These are phyloP conservation scores for Pituophis catenifer DNA, from an alignment of 2,113 vertebrate genomes.

Conservation along the genomic window DNA sequence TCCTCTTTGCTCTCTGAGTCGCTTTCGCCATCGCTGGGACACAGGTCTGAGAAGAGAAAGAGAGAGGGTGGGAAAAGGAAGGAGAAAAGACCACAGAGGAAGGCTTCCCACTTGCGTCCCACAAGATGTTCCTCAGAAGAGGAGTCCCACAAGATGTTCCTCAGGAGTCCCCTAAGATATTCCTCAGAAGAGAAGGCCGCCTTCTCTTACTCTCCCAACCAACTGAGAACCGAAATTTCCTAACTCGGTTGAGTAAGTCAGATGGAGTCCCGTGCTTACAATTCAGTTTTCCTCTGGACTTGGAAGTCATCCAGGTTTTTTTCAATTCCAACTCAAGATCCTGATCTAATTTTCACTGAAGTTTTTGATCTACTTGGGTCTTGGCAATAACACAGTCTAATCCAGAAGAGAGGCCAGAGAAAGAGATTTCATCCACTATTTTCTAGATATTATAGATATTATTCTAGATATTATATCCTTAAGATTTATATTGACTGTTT, in stretches of 20 bases:
- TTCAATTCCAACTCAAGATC: neutral
- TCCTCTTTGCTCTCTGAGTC: slow-evolving; percentile 92
- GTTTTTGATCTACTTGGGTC: neutral
- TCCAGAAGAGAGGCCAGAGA: neutral
- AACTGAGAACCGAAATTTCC: neutral
- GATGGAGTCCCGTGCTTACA: neutral
- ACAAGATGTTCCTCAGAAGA: neutral
- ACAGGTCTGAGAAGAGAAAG: slow-evolving; percentile 76
- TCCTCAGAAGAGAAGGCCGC: neutral
- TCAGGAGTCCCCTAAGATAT: neutral
- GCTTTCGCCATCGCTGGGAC: slow-evolving; percentile 92
- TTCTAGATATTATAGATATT: neutral
- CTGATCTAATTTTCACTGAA: neutral
- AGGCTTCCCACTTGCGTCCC: neutral
- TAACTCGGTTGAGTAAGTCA: neutral
- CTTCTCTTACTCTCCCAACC: neutral
- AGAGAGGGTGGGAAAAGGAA: slow-evolving; percentile 2
- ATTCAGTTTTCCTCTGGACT: neutral
- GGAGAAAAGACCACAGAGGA: neutral
- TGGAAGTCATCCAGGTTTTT: neutral
- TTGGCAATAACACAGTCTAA: neutral
- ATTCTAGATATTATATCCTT: too few species aligned
- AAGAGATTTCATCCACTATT: neutral
- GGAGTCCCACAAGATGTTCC: neutral
- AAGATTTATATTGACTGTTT: too few species aligned